phyloP scores from a whole-genome alignment of 2,113 vertebrate genomes.

The Columbina picui region DNA sequence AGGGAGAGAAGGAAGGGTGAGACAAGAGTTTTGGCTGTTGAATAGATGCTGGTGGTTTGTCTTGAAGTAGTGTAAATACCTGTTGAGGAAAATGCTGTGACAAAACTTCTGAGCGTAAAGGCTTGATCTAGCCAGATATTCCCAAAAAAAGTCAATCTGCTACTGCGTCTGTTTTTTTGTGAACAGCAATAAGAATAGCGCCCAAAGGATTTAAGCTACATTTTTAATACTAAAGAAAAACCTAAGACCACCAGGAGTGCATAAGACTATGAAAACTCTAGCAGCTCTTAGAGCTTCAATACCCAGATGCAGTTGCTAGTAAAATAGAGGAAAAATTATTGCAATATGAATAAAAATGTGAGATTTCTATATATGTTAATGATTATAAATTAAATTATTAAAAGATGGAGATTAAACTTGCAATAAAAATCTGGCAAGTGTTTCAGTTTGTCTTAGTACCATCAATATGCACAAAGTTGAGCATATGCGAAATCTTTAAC shows the following conservation, averaged over 20 bases:
- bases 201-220: background rate
- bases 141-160: background rate
- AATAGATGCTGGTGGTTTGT: background rate
- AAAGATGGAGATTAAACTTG: background rate
- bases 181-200: background rate
- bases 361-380: background rate
- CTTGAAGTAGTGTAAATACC: background rate
- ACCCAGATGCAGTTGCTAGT: background rate
- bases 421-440: background rate
- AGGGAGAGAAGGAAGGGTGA: background rate
- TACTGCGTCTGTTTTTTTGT: background rate
- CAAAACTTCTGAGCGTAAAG: background rate
- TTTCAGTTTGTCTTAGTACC: background rate
- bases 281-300: background rate
- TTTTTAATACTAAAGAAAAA: background rate
- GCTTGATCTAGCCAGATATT: background rate
- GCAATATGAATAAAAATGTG: background rate
- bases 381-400: background rate
- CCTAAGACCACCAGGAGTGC: background rate
- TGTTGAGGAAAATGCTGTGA: accelerated
- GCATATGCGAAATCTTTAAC: background rate
- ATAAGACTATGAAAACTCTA: background rate
- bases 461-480: background rate
- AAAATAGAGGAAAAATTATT: background rate
- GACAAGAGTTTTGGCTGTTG: background rate